These are phyloP conservation scores for Drosophila lacicola DNA, from an alignment of 2,888 invertebrate species.

Conservation along the genomic window DNA sequence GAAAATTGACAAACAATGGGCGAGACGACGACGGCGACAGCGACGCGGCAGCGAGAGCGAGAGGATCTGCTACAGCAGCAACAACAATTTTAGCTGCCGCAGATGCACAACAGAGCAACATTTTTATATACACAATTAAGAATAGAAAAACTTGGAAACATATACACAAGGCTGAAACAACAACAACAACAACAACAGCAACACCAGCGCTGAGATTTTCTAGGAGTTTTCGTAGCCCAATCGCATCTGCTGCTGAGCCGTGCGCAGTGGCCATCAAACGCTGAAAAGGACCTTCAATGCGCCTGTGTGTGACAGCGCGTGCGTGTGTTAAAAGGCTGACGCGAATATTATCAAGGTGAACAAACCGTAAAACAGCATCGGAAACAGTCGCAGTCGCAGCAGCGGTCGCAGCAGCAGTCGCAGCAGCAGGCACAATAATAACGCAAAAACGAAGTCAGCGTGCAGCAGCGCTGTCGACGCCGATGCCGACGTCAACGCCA, in stretches of 20 bases:
- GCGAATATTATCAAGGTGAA: slow-evolving; percentile 75
- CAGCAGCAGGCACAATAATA: slow-evolving; percentile 25
- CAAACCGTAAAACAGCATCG: slow-evolving; percentile 70
- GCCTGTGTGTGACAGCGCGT: slow-evolving; percentile 46
- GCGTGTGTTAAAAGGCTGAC: slow-evolving; percentile 71
- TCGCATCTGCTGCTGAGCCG: slow-evolving; percentile 30
- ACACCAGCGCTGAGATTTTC: slow-evolving; percentile 47
- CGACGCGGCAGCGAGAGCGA: slow-evolving; percentile 15
- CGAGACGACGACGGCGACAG: slow-evolving; percentile 22
- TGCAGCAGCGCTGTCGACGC: slow-evolving; percentile 10
- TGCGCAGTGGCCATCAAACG: slow-evolving; percentile 57
- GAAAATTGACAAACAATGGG: slow-evolving; percentile 74
- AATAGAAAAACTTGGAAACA: slow-evolving; percentile 62
- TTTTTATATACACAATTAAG: slow-evolving; percentile 48
- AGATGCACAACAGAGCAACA: slow-evolving; percentile 56
- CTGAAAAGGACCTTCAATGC: slow-evolving; percentile 71
- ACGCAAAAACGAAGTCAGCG: slow-evolving; percentile 16
- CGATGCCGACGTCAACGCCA: slow-evolving; percentile 33
- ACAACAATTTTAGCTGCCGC: slow-evolving; percentile 55
- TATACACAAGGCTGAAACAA: slow-evolving; percentile 63
- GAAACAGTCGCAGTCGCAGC: slow-evolving; percentile 34
- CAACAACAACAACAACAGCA: slow-evolving; percentile 21
- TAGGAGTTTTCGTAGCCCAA: slow-evolving; percentile 44
- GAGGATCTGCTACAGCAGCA: slow-evolving; percentile 50
- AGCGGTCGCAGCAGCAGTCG: slow-evolving; percentile 4